A percentile compares a stretch with the other conserved stretches of the same genome.
These are phyloP conservation scores for Megaleporinus macrocephalus DNA, from an alignment of 2,113 vertebrate genomes.

Conservation along the genomic window DNA sequence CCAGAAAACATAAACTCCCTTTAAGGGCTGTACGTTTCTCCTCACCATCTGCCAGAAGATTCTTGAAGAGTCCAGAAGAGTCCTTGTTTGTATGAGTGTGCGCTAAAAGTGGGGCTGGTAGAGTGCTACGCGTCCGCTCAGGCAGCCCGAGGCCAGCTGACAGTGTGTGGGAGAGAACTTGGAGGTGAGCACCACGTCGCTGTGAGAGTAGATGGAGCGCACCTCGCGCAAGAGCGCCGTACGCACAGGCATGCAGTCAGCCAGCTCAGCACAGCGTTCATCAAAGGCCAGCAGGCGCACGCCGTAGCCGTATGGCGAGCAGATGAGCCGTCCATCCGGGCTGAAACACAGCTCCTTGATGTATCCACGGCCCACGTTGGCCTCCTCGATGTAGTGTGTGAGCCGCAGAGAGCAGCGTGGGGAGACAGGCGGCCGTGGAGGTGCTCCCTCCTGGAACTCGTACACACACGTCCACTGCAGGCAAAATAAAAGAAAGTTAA, in stretches of 20 bases:
- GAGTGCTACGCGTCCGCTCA: constrained; percentile 94
- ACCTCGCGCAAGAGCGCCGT: constrained; percentile 90
- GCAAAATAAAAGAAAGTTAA: too few relatives aligned
- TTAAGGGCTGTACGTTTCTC: constrained; percentile 1
- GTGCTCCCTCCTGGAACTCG: constrained; percentile 92
- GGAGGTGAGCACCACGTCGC: constrained; percentile 96
- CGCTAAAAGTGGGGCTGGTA: constrained; percentile 98
- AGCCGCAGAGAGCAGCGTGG: constrained; percentile 93
- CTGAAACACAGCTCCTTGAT: constrained; percentile 99
- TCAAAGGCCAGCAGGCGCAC: constrained; percentile 96
- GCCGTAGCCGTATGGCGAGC: constrained; percentile 95
- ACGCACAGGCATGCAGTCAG: constrained; percentile 93
- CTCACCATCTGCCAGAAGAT: background rate
- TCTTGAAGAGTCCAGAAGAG: background rate
- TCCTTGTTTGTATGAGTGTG: background rate
- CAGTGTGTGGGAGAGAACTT: constrained; percentile 99
- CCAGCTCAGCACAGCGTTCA: constrained; percentile 89
- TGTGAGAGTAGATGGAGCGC: constrained; percentile 95
- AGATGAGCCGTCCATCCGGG: constrained; percentile 95
- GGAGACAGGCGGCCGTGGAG: constrained; percentile 82
- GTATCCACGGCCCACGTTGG: constrained; percentile 94
- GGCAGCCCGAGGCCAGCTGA: constrained; percentile 99
- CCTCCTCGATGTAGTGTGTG: constrained; percentile 98
- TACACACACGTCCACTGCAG: constrained; percentile 98
- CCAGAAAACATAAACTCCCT: background rate